Evolutionary conservation across 2,113 vertebrate genomes (phyloP), one percentile per base, ranked within the genome.

Genomic region (Proterorhinus semilunaris): DNA sequence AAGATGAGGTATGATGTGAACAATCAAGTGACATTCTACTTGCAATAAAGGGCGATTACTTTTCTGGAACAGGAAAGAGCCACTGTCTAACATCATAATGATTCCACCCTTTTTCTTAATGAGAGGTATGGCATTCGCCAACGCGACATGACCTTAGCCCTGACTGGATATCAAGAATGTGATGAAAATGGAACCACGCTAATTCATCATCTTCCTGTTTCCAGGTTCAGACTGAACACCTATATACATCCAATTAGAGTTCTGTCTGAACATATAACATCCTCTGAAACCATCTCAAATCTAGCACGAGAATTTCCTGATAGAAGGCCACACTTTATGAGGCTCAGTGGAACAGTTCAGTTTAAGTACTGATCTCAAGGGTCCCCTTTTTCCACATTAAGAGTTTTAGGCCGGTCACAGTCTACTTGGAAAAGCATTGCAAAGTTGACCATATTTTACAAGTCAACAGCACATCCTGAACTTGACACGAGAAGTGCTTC

Each of bases 121-220:
- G 80, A 90, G 65, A 82, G 83, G 72, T 36, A 54, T 73, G 74
- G 72, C 68, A 86, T 86, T 89, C 85, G 82, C 82, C 69, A 83
- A 76, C 86, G 85, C 12, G 72, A 72, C 68, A 80, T 84, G 88
- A 89, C 80, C 85, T 86, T 76, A 72, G 75, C 80, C 69, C 52
- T 73, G 66, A 73, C 71, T 58, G 64, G 79, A 86, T 83, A 65
- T 77, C 66, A 62, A 44, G 69, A 45, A 12, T 49, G 49, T 79
- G 75, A 86, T 90, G 75, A 81, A 81, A 85, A 83, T 80, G 83
- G 85, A 79, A 88, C 78, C 80, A 73, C 67, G 65, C 69, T 72
- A 73, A 85, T 89, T 84, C 66, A 66, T 48, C 75, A 86, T 73
- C 76, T 57, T 27, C 65, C 58, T 76, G 63, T 36, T 57, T 52